Evolutionary conservation across 1,140 invertebrate genomes (phyloP).

Genomic region (Bombus consobrinus): DNA sequence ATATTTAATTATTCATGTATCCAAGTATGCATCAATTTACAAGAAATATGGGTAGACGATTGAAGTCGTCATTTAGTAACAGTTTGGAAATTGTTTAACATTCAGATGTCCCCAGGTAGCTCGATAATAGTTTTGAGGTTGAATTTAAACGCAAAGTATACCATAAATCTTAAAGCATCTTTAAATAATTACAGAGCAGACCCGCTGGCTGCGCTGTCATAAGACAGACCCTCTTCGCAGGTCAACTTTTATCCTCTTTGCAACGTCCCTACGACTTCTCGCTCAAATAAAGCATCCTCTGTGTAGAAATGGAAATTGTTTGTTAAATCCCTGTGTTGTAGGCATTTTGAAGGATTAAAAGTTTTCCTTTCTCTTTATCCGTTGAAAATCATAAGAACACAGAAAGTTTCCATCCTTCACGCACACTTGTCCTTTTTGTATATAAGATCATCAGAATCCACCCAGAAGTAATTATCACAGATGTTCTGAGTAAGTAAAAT

Average conservation of each 20-base stretch:
- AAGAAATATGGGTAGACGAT: not conserved
- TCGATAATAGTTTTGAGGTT: not conserved
- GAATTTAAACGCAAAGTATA: constrained; percentile 20
- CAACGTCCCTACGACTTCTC: constrained; percentile 4
- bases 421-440: not conserved
- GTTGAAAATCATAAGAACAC: not conserved
- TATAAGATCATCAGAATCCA: too few species aligned
- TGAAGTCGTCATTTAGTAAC: not conserved
- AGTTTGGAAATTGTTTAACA: not conserved
- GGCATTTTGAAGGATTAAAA: constrained; percentile 34
- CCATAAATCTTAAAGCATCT: constrained; percentile 17
- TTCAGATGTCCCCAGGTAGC: not conserved
- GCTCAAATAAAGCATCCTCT: constrained; percentile 31
- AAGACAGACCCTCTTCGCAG: not conserved
- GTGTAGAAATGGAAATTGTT: constrained; percentile 5
- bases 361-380: not conserved
- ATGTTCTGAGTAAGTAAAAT: not conserved
- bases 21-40: not conserved
- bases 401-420: not conserved
- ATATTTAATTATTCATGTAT: not conserved
- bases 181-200: constrained; percentile 34
- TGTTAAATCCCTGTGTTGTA: constrained; percentile 34
- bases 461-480: too few species aligned
- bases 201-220: not conserved
- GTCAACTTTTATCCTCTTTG: constrained; percentile 48